Evolutionary conservation across 1,140 invertebrate species (phyloP).

Genomic region (Achroia grisella): DNA sequence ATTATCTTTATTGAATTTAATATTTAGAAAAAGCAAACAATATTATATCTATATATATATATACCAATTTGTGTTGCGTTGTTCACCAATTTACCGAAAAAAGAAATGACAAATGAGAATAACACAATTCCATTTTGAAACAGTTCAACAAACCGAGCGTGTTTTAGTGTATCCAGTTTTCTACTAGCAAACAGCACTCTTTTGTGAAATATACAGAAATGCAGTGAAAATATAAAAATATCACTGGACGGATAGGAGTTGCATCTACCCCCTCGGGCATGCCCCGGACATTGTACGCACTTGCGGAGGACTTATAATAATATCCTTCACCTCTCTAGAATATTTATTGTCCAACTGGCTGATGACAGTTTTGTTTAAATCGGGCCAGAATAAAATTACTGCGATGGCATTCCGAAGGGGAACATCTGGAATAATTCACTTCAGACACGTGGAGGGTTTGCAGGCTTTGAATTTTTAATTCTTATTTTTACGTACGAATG

Average conservation of each 20-base stretch:
- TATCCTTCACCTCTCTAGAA: too few species aligned
- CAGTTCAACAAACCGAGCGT: conserved; percentile 2
- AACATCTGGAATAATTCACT: background rate
- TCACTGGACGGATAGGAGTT: conserved; percentile 35
- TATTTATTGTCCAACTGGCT: too few species aligned
- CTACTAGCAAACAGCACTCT: conserved; percentile 30
- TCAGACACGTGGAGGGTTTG: background rate
- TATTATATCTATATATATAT: too few species aligned
- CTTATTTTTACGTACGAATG: too few species aligned
- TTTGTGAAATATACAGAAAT: conserved; percentile 41
- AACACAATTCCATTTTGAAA: background rate
- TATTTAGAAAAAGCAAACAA: too few species aligned
- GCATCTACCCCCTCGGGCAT: conserved; percentile 29
- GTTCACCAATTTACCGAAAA: background rate
- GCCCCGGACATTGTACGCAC: conserved; percentile 24
- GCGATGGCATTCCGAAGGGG: background rate
- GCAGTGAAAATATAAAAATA: conserved; percentile 55
- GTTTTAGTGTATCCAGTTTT: conserved; percentile 8
- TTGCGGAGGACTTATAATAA: too few species aligned
- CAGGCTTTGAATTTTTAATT: too few species aligned
- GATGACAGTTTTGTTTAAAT: too few species aligned
- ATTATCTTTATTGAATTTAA: too few species aligned
- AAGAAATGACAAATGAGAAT: background rate
- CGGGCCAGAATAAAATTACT: conserved; percentile 1
- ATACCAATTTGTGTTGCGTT: background rate